Base-by-base conservation (phyloP, 2,113 vertebrate species). In the Ursus arctos region DNA sequence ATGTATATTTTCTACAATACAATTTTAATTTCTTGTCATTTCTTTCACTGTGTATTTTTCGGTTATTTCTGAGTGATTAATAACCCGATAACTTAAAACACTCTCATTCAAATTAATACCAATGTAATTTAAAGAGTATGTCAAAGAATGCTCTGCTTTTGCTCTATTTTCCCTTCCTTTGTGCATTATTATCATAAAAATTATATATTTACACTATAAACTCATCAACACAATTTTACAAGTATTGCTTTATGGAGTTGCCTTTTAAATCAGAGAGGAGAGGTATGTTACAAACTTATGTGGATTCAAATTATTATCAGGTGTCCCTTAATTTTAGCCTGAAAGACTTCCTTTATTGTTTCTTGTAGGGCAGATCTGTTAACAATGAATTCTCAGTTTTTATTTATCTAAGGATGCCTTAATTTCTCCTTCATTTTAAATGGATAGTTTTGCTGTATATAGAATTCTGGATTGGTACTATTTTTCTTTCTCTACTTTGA, bases 11-110 rank as follows among this genome's bases (percentile, higher is more conserved):
- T 71, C 31, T 10, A 28, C 15, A 33, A 16, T 89, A 19, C 1
- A 33, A 49, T 81, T 61, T 88, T 71, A 69, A 80, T 72, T 9
- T 69, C 6, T 65, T 76, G 2, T 90, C 43, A 7, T 47, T 84
- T 11, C 1, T 69, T 85, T 69, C 79, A 69, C 88, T 51, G 10
- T 55, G 26, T 36, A 93, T 63, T 31, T 85, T 40, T 85, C 8
- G 51, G 33, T 61, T 65, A 31, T 77, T 90, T 67, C 43, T 74
- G n/a, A 90, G 57, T 95, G 59, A 7, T 84, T 95, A 84, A 91
- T 84, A 57, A 69, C 13, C 26, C 67, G 31, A 31, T 67, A 67
- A 57, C 28, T 83, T 59, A 16, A 92, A 43, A 74, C 13, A 67
- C 31, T 85, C 33, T 85, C 43, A 33, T 72, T 88, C 43, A 94